Evolutionary conservation across 2,113 vertebrate species (phyloP), one percentile per base, ranked within the genome.

Genomic region (Semicossyphus pulcher): DNA sequence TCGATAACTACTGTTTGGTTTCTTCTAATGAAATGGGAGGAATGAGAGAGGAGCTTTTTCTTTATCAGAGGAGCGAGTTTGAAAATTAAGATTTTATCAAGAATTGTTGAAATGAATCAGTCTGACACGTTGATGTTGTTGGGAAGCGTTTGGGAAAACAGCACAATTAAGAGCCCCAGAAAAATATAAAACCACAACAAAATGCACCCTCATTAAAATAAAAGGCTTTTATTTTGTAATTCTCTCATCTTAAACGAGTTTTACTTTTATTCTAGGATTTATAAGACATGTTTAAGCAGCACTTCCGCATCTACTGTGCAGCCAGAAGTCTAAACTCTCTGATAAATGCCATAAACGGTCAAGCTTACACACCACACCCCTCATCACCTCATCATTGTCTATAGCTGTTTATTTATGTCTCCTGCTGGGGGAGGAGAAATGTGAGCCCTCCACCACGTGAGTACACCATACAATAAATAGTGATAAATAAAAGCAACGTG

Each of bases 371-470:
- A 60, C 58, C 61, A 68, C 80, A 66, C 42, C 32, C 36, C 52
- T 56, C 69, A 81, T 80, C 82, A 49, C 73, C 80, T 72, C 78
- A 71, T 87, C 83, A 78, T 85, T 88, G 81, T 85, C 67, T 70
- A 52, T 37, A 59, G 60, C 54, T 87, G 80, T 86, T 79, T 88
- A 86, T 87, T 86, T 85, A 78, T 84, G 84, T 76, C 76, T 76
- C 74, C 70, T 86, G 84, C 82, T 77, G 84, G 70, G 78, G 72
- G 82, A 72, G 60, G 80, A 63, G 77, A 84, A 82, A 89, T 75
- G 58, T 54, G 72, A 89, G 72, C 72, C 2, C 31, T 47, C 20
- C 48, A 52, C 75, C 75, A 80, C 77, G 77, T 86, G 82, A 85
- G 58, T 56, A 70, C 81, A 76, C 25, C 20, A 67, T 21, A 80